A percentile compares a stretch with the other conserved stretches of the same genome.
Evolutionary conservation across 2,797 vertebrate genomes (phyloP).

Genomic region (Coluber constrictor): DNA sequence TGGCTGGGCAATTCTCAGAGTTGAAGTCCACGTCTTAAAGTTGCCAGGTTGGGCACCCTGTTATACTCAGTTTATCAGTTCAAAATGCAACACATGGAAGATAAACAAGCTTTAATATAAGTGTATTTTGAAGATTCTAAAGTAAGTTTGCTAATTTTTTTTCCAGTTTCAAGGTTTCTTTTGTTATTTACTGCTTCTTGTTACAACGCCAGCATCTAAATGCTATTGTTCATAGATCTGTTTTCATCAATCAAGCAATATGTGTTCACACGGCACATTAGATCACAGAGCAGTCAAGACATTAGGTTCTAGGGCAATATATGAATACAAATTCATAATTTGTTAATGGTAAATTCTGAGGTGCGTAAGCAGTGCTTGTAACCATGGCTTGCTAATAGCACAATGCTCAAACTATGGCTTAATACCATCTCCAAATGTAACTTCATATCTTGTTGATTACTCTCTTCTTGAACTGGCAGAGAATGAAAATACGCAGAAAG

Average conservation of each 20-base stretch:
- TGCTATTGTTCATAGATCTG: neutral
- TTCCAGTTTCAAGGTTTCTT: neutral
- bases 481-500: neutral
- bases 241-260: neutral
- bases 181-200: neutral
- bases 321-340: neutral
- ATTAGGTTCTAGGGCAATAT: neutral
- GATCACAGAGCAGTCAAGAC: neutral
- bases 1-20: neutral
- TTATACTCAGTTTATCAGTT: neutral
- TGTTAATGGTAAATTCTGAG: neutral
- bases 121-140: neutral
- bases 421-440: neutral
- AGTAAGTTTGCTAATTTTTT: neutral
- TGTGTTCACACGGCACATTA: neutral
- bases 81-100: accelerated
- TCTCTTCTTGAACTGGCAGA: neutral
- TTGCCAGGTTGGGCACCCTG: neutral
- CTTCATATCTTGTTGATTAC: neutral
- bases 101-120: neutral
- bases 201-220: neutral
- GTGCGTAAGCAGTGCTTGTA: neutral
- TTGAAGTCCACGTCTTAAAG: neutral
- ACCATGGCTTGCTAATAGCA: neutral
- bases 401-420: neutral